Base-by-base conservation (phyloP, 2,797 vertebrate genomes). In the Semotilus atromaculatus region DNA sequence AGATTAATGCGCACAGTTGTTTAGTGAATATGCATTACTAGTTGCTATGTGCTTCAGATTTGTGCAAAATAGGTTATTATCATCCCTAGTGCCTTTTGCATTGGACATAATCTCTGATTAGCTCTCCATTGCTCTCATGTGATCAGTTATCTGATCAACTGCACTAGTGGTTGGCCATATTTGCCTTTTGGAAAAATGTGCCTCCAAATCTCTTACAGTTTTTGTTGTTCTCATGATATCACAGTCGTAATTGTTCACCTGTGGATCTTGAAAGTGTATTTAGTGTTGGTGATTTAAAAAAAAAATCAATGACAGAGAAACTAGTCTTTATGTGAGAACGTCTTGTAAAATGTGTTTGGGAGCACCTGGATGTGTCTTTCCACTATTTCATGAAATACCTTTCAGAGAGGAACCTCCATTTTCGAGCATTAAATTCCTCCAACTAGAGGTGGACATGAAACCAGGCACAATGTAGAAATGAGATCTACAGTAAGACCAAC, bases 401-500 rank as follows among this genome's bases (percentile, higher is more conserved):
- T 60, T 64, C 8, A 62, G 29, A 83, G 43, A 36, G 71, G 72
- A 45, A 67, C 43, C 72, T 74, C 60, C 31, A 31, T 70, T 55
- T 80, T 53, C 1, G 7, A 51, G 11, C 21, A 7, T 29, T 43
- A 36, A 6, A 51, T 66, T 82, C 77, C n/a, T 81, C 29, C 31
- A 43, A 43, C 26, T 72, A 51, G 53, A 62, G 73, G 58, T 9
- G 21, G 8, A 64, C 10, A n/a, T 36, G n/a, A 81, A 77, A 80
- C 45, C 31, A 78, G 0, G 4, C 83, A 82, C 48, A 81, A 40
- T 70, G 80, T 43, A 29, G 7, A 29, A 62, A 45, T 53, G 16
- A 40, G 36, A 55, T 70, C 71, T 51, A 53, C 64, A 62, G 51
- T 64, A 62, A 84, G 86, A 90, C 84, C 83, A 89, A 82, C 62